Conservation (phyloP, 2,797 vertebrate genomes). For the Enteromius mattozi region DNA sequence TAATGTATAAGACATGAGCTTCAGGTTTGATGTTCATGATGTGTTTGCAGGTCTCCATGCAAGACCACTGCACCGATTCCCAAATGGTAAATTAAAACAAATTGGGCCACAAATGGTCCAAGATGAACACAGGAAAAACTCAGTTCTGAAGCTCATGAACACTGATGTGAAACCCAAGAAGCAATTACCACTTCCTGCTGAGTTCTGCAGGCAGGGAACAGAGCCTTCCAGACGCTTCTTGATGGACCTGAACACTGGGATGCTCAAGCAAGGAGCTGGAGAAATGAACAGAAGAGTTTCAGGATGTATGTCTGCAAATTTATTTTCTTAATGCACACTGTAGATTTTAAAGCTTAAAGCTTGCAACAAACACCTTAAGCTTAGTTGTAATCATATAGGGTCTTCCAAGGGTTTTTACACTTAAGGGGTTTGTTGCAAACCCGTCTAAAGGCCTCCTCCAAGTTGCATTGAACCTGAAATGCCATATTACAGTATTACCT, state of each 20-base stretch:
- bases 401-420: neutral
- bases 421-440: neutral
- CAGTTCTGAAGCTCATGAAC: slow-evolving; percentile 59
- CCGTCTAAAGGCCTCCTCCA: neutral
- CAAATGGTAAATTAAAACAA: slow-evolving; percentile 41
- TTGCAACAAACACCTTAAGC: neutral
- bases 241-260: slow-evolving; percentile 66
- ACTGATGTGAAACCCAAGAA: slow-evolving; percentile 58
- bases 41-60: slow-evolving; percentile 71
- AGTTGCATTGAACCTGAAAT: neutral
- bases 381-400: neutral
- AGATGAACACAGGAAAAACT: slow-evolving; percentile 1
- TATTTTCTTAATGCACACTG: neutral
- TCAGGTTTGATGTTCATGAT: slow-evolving; percentile 19
- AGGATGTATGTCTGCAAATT: slow-evolving; percentile 45
- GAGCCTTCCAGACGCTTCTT: slow-evolving; percentile 69
- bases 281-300: slow-evolving; percentile 65
- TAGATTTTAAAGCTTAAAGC: neutral
- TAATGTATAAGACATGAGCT: neutral
- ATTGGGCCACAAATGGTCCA: slow-evolving; percentile 32
- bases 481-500: neutral
- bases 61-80: slow-evolving; percentile 56
- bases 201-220: slow-evolving; percentile 57
- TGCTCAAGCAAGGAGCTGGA: slow-evolving; percentile 61
- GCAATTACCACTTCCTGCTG: slow-evolving; percentile 1